phyloP scores from a whole-genome alignment of 2,797 vertebrate genomes.

The Danionella dracula region DNA sequence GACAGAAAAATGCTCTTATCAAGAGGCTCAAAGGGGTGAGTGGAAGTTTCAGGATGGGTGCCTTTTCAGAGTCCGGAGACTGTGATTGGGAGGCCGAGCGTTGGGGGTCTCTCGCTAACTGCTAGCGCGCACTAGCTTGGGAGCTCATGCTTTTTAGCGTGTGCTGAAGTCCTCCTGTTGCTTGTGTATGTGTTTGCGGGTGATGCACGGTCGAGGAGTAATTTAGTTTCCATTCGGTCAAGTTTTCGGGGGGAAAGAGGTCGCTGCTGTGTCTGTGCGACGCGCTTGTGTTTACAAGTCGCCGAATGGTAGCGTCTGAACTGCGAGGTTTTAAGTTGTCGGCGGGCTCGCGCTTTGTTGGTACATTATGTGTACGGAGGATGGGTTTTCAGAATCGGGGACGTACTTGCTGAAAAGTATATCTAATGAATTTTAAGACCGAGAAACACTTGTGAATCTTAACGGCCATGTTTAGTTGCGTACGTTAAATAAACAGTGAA shows the following conservation, averaged over 20 bases:
- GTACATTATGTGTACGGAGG: slow-evolving; percentile 26
- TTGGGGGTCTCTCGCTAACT: slow-evolving; percentile 29
- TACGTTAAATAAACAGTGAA: slow-evolving; percentile 16
- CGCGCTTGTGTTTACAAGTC: slow-evolving; percentile 34
- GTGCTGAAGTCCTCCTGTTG: neutral
- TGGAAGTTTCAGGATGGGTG: slow-evolving; percentile 18
- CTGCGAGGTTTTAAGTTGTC: slow-evolving; percentile 39
- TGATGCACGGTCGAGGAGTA: neutral
- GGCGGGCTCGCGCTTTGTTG: slow-evolving; percentile 39
- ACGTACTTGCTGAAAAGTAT: neutral
- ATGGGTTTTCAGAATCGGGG: neutral
- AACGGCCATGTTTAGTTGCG: neutral
- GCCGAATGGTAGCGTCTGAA: slow-evolving; percentile 4
- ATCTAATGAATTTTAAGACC: neutral
- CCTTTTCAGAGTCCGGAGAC: neutral
- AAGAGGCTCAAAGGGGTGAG: slow-evolving; percentile 92
- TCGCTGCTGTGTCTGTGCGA: neutral
- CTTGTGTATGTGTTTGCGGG: neutral
- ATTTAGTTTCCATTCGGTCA: slow-evolving; percentile 5
- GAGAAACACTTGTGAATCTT: neutral
- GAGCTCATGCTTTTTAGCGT: slow-evolving; percentile 21
- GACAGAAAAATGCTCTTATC: slow-evolving; percentile 85
- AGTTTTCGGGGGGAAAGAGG: slow-evolving; percentile 1
- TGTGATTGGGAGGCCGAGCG: slow-evolving; percentile 43
- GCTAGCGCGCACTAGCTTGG: slow-evolving; percentile 30